Base-by-base conservation (phyloP, 2,113 vertebrate species). In the Otolemur garnettii region DNA sequence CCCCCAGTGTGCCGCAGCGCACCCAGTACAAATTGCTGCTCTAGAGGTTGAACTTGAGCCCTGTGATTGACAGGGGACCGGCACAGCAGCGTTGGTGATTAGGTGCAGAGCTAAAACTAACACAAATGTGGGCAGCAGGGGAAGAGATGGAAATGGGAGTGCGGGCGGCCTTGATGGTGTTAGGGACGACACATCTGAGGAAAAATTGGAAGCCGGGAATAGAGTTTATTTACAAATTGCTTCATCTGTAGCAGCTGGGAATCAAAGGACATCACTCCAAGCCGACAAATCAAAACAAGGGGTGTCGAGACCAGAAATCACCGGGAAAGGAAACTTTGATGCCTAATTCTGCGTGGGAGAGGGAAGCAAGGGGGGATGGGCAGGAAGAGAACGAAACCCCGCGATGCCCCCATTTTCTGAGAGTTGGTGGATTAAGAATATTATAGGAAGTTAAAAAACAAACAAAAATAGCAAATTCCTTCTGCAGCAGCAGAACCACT, bases 131-230 rank as follows among this genome's bases (percentile, higher is more conserved):
- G 45, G 22, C 5, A 15, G 30, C 1, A 14, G 26, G 26, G 75
- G 24, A 15, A 24, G 24, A 22, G 10, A 28, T 0, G 0, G 42
- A 7, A 4, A 17, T 2, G 4, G 21, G 12, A 7, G 0, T 6
- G 22, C 21, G 0, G 0, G 18, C 8, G 1, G 2, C 42, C 24
- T 14, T 0, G 30, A 18, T 7, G 17, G 12, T 3, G 6, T n/a
- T 10, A 13, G 38, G 60, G 38, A 26, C 0, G 9, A 4, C 0
- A 8, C 14, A 2, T 18, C 33, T 13, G 28, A 59, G 66, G 28
- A 72, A 50, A 15, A 15, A n/a, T 0, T 9, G 28, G 53, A 22
- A 17, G 17, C 7, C 1, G 26, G 60, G 24, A 80, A 28, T 1
- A 21, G 14, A 7, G 24, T 13, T 19, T 13, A 26, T 45, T 5